Evolutionary conservation across 1,140 invertebrate species (phyloP).

Genomic region (Globodera rostochiensis): DNA sequence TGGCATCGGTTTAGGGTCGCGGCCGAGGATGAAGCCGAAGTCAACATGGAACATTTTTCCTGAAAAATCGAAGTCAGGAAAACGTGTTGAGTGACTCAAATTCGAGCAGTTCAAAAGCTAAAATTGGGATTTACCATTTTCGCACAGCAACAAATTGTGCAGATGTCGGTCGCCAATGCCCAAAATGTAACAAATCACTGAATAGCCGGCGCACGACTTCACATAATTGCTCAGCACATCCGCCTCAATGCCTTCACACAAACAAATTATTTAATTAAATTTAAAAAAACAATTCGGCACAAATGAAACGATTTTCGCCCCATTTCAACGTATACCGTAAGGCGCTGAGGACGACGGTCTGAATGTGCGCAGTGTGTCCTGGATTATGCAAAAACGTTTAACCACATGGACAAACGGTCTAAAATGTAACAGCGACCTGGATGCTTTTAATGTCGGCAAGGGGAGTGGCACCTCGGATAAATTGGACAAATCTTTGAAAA

Average conservation of each 20-base stretch:
- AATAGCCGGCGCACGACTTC: constrained; percentile 82
- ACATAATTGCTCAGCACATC: constrained; percentile 98
- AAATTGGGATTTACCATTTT: constrained; percentile 71
- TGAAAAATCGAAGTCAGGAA: background rate
- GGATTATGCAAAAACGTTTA: constrained; percentile 14
- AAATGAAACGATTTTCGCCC: too few relatives aligned
- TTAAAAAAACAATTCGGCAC: background rate
- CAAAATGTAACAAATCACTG: constrained; percentile 94
- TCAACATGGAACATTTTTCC: constrained; percentile 85
- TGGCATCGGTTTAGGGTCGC: constrained; percentile 95
- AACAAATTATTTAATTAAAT: constrained; percentile 2
- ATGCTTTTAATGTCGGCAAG: constrained; percentile 56
- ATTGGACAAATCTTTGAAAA: constrained; percentile 79
- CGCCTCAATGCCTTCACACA: constrained; percentile 72
- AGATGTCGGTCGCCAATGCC: constrained; percentile 97
- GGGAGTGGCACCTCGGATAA: constrained; percentile 78
- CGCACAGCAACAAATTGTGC: constrained; percentile 81
- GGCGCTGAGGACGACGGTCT: constrained; percentile 83
- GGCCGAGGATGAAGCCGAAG: constrained; percentile 96
- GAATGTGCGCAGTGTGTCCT: constrained; percentile 78
- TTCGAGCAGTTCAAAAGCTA: background rate
- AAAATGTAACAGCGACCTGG: constrained; percentile 35
- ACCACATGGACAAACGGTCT: background rate
- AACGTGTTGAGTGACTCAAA: background rate
- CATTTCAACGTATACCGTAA: constrained; percentile 72